Evolutionary conservation across 2,888 invertebrate genomes (phyloP), one percentile per base, ranked within the genome.

Genomic region (Cephus runcator): DNA sequence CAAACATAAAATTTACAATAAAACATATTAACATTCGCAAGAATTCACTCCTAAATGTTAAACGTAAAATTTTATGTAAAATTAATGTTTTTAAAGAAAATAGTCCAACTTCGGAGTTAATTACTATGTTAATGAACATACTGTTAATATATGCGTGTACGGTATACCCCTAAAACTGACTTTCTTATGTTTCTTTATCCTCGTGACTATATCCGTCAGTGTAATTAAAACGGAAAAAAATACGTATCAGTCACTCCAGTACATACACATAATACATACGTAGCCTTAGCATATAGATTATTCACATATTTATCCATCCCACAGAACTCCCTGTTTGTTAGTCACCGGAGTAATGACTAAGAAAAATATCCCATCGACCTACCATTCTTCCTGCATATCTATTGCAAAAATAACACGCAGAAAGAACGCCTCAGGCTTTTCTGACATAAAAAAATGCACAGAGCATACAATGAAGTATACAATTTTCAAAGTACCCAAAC

Each of bases 181-280:
- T 79, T 23, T 23, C 81, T 79, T 83, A 81, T 81, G 77, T 84
- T 83, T 80, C 79, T 80, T 83, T 80, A 82, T 81, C 75, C 81
- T 76, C 75, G 31, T 69, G 77, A 81, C 76, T 80, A 76, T 84
- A 85, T 84, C 85, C 84, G 84, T 83, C 75, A 79, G 82, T 82
- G 84, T 85, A 85, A 85, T 86, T 85, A 86, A 82, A 82, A 80
- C 69, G 56, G 76, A 40, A 73, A 30, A 40, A 40, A n/a, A 68
- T 76, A 56, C 35, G 34, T 35, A 73, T 73, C 34, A 69, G 56
- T 40, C 73, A 30, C 77, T 34, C 73, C 68, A 12, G 69, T 69
- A 30, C 0, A 69, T 11, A 69, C 30, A 15, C 31, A 30, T 40
- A 40, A 15, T 15, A 40, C 15, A 40, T 15, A 40, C 15, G 6